A percentile compares a stretch with the other conserved stretches of the same genome.
phyloP scores from a whole-genome alignment of 92 coral and sea anemone species.

The Montipora capitata region DNA sequence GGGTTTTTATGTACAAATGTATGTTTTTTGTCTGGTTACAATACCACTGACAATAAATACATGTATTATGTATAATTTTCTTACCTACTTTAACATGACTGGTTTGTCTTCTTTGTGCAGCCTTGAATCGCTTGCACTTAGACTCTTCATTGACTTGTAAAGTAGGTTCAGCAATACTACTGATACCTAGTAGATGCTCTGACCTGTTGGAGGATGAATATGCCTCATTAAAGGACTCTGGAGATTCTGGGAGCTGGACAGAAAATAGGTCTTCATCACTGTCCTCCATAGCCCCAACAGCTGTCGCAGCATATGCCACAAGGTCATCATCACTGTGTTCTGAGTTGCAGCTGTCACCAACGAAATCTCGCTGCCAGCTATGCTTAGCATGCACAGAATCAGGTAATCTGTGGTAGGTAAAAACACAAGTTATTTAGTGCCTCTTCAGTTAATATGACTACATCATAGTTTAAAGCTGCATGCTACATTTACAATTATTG shows the following conservation, averaged over 20 bases:
- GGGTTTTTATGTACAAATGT: too few relatives aligned
- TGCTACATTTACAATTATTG: too few relatives aligned
- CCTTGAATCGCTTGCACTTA: background rate
- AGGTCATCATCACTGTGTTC: slow-evolving; percentile 80
- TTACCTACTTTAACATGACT: slow-evolving; percentile 17
- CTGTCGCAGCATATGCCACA: slow-evolving; percentile 86
- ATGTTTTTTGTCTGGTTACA: too few relatives aligned
- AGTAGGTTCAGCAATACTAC: background rate
- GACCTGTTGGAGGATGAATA: background rate
- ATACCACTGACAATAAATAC: too few relatives aligned
- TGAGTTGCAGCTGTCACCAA: slow-evolving; percentile 33
- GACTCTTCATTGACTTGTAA: background rate
- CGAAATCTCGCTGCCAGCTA: slow-evolving; percentile 30
- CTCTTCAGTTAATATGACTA: too few relatives aligned
- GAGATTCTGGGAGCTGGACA: slow-evolving; percentile 66
- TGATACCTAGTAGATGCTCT: background rate
- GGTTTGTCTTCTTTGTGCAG: background rate
- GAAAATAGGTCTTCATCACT: slow-evolving; percentile 93
- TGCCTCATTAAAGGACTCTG: slow-evolving; percentile 26
- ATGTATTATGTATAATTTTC: background rate
- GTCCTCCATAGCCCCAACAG: slow-evolving; percentile 79
- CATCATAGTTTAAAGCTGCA: too few relatives aligned
- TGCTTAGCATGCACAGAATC: background rate
- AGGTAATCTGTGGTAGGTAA: slow-evolving; percentile 4
- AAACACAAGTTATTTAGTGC: too few relatives aligned